Conservation (phyloP, 53 echinoderm and acorn worm genomes). For the Arbacia lixula region DNA sequence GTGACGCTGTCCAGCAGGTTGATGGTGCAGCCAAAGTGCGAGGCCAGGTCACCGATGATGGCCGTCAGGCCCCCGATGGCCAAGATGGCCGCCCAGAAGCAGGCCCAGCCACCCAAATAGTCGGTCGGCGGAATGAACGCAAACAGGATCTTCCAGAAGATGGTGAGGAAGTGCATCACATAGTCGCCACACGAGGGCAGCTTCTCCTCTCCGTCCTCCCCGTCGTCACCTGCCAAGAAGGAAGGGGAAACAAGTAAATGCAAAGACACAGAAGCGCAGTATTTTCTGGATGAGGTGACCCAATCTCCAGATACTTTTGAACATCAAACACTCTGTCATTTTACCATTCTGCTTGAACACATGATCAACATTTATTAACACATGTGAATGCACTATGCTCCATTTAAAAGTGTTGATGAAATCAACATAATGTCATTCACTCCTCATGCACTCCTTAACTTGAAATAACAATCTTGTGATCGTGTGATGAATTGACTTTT, state of each 20-base stretch:
- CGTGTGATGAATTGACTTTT: too few relatives aligned
- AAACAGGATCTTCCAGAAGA: conserved; percentile 99
- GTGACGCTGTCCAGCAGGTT: conserved; percentile 84
- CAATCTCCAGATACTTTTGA: too few relatives aligned
- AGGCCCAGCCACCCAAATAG: conserved; percentile 87
- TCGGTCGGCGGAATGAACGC: conserved; percentile 98
- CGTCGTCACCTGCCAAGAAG: conserved; percentile 72
- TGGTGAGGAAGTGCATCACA: conserved; percentile 99
- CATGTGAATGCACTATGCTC: too few relatives aligned
- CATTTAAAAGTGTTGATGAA: too few relatives aligned
- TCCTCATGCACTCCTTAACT: too few relatives aligned
- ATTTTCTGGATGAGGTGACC: too few relatives aligned
- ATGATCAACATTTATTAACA: too few relatives aligned
- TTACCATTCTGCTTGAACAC: too few relatives aligned
- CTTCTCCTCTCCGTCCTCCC: conserved; percentile 85
- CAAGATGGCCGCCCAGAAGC: conserved; percentile 83
- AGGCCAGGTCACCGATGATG: conserved; percentile 87
- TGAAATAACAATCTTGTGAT: too few relatives aligned
- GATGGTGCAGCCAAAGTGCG: conserved; percentile 95
- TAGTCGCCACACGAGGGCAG: conserved; percentile 97
- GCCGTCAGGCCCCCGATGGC: conserved; percentile 88
- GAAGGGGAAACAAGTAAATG: background rate
- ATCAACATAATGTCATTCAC: too few relatives aligned
- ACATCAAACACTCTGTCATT: too few relatives aligned
- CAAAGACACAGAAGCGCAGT: too few relatives aligned